These are phyloP conservation scores for Antrozous pallidus DNA, from an alignment of 2,797 vertebrate genomes.

Conservation along the genomic window DNA sequence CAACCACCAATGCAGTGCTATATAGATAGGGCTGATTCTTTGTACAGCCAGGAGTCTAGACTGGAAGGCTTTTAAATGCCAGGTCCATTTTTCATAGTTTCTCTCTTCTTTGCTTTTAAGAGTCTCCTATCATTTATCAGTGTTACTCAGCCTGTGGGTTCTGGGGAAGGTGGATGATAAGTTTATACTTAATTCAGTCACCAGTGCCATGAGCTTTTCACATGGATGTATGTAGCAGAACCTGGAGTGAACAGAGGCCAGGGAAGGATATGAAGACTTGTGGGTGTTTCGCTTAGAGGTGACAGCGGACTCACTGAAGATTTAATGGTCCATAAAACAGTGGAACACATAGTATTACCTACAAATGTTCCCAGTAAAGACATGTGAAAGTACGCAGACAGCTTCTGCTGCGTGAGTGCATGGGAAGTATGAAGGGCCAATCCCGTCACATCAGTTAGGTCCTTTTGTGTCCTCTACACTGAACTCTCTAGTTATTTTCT, in stretches of 20 bases:
- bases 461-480: background rate
- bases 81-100: background rate
- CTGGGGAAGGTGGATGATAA: background rate
- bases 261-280: background rate
- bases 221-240: background rate
- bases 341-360: background rate
- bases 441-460: background rate
- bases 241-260: background rate
- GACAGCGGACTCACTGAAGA: background rate
- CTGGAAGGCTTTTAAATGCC: background rate
- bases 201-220: background rate
- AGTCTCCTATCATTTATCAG: background rate
- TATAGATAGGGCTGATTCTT: background rate
- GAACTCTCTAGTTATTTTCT: background rate
- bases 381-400: background rate
- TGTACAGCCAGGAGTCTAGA: background rate
- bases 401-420: background rate
- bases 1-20: background rate
- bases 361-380: background rate
- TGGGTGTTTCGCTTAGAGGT: background rate
- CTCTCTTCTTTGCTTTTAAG: background rate
- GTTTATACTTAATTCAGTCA: background rate
- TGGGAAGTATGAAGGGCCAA: background rate
- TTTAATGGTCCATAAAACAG: background rate
- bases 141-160: background rate